phyloP scores from a whole-genome alignment of 1,140 invertebrate genomes.

The Aphis craccivora region DNA sequence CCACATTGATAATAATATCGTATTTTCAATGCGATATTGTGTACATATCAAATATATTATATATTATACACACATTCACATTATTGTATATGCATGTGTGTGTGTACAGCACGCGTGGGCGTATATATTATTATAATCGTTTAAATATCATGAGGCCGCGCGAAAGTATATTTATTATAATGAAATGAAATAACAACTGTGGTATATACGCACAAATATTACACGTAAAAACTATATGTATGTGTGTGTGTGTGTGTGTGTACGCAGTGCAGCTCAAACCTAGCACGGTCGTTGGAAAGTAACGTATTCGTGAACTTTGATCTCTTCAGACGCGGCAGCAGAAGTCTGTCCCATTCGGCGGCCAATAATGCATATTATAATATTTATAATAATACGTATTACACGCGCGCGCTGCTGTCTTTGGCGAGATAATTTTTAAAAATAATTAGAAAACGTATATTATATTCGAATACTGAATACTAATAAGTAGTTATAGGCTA shows the following conservation, averaged over 20 bases:
- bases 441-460: not conserved
- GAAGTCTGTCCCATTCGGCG: not conserved
- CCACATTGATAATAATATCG: not conserved
- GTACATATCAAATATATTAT: too few species aligned
- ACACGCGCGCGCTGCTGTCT: not conserved
- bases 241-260: not conserved
- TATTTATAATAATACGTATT: not conserved
- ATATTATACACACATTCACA: too few species aligned
- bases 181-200: conserved; percentile 10
- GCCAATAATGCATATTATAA: not conserved
- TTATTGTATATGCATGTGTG: too few species aligned
- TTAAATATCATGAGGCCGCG: conserved; percentile 15
- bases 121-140: conserved; percentile 17
- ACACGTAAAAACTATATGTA: not conserved
- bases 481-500: not conserved
- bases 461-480: not conserved
- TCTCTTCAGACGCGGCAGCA: not conserved
- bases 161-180: conserved; percentile 22
- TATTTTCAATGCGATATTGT: not conserved
- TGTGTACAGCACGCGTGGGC: not conserved
- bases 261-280: too few species aligned
- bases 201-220: not conserved
- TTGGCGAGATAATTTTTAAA: not conserved
- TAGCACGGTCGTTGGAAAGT: conserved; percentile 47
- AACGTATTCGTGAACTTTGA: conserved; percentile 43